These are phyloP conservation scores for Egretta garzetta DNA, from an alignment of 2,113 vertebrate species.

Conservation along the genomic window DNA sequence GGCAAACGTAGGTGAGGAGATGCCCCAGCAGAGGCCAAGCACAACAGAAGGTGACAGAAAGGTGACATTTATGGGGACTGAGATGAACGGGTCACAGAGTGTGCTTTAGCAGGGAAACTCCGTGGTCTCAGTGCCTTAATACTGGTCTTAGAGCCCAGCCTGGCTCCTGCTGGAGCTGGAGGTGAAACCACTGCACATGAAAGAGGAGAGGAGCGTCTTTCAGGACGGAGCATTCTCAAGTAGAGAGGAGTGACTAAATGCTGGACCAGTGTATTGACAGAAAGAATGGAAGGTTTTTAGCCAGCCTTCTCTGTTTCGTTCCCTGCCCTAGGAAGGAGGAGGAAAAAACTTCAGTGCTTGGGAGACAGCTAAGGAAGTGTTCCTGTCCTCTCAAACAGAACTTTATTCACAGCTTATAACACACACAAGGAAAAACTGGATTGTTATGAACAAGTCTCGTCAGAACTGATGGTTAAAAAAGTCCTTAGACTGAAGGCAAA, in stretches of 20 bases:
- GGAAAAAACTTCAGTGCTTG: neutral
- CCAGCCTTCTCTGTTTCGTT: neutral
- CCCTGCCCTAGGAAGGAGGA: neutral
- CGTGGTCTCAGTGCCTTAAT: neutral
- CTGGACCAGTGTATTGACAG: neutral
- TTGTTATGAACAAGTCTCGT: neutral
- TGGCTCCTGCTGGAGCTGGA: neutral
- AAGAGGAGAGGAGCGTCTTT: neutral
- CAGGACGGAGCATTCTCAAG: neutral
- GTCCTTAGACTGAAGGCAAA: neutral
- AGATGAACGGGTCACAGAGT: neutral
- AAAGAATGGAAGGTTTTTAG: neutral
- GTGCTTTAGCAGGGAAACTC: neutral
- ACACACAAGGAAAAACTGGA: neutral
- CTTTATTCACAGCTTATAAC: neutral
- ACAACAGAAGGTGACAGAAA: neutral
- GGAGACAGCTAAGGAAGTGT: neutral
- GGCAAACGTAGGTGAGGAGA: neutral
- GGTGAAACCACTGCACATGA: neutral
- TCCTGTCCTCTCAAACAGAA: neutral
- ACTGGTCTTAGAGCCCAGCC: neutral
- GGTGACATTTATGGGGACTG: too few species aligned
- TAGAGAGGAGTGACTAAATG: neutral
- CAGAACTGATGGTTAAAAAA: neutral
- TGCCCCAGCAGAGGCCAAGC: neutral